A percentile compares a stretch with the other conserved stretches of the same genome.
Evolutionary conservation across 2,797 vertebrate genomes (phyloP).

Genomic region (Sphaeramia orbicularis): DNA sequence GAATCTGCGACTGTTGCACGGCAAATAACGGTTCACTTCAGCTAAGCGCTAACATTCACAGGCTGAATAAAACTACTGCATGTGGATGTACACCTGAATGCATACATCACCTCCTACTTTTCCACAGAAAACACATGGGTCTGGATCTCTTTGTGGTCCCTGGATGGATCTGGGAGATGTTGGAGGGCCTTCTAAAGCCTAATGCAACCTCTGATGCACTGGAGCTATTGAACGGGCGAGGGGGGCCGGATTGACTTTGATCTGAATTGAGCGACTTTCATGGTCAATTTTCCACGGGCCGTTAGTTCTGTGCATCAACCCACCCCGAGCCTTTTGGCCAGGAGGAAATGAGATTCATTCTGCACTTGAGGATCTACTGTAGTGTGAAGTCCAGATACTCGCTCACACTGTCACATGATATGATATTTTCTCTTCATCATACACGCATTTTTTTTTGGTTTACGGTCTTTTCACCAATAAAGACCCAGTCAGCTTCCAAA

Average conservation of each 20-base stretch:
- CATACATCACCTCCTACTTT: conserved; percentile 5
- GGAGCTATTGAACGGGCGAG: conserved; percentile 69
- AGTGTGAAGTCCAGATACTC: conserved; percentile 55
- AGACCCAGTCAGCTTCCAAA: too few relatives aligned
- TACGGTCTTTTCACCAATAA: too few relatives aligned
- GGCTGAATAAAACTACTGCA: too few relatives aligned
- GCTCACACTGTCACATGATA: conserved; percentile 34
- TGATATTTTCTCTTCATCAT: conserved; percentile 30
- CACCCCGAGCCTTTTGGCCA: conserved; percentile 63
- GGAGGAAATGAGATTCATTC: conserved; percentile 74
- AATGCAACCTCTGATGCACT: conserved; percentile 63
- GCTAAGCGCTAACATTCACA: too few relatives aligned
- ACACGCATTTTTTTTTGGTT: too few relatives aligned
- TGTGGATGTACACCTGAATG: background rate
- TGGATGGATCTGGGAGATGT: conserved; percentile 2
- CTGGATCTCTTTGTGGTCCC: conserved; percentile 36
- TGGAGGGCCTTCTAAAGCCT: conserved; percentile 40
- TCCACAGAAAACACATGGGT: background rate
- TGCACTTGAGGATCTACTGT: conserved; percentile 64
- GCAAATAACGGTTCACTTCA: conserved; percentile 2
- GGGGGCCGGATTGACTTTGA: conserved; percentile 78
- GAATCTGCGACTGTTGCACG: background rate
- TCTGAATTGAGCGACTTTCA: conserved; percentile 82
- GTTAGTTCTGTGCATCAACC: conserved; percentile 69
- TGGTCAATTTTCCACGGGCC: conserved; percentile 78